Base-by-base conservation (phyloP, 2,797 vertebrate species). In the Lutjanus argentimaculatus region DNA sequence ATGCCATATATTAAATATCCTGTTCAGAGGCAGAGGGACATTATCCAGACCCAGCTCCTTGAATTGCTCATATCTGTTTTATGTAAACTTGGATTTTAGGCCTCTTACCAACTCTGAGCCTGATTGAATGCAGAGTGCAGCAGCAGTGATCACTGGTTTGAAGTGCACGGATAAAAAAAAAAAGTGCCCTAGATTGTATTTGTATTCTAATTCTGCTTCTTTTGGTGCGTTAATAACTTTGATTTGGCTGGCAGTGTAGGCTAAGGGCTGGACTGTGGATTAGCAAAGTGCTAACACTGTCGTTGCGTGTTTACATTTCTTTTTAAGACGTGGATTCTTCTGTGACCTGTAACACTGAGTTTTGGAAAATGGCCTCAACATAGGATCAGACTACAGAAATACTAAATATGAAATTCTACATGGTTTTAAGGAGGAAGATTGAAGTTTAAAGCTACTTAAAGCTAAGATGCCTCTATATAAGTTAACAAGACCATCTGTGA, bases 291-390 rank as follows among this genome's bases (percentile, higher is more conserved):
- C 62, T 3, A 21, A 56, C 21, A 19, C 25, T 63, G 22, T 40
- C 0, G 6, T 49, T 55, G 43, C 66, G 57, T 73, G 30, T 75
- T 67, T 64, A 62, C 14, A 63, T 43, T 13, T 65, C 43, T 65
- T 25, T 16, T 25, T 48, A 30, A 48, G 12, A 12, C 8, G 1
- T 45, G 0, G 43, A 40, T 56, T 49, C 6, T 62, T 68, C 40
- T 70, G 61, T 53, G 48, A 63, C 57, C 21, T n/a, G 2, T 46
- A 85, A 86, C 8, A 52, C 17, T 79, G 1, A 82, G 58, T 83
- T 86, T 84, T 51, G 62, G 45, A 36, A 77, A 82, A 61, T 36
- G 22, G 69, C 77, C 42, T 65, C 19, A 46, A 64, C 69, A 9
- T 59, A 30, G 22, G 43, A 69, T 30, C 14, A 21, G 22, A 66